Evolutionary conservation across 2,113 vertebrate species (phyloP), one percentile per base, ranked within the genome.

Genomic region (Cettia cetti): DNA sequence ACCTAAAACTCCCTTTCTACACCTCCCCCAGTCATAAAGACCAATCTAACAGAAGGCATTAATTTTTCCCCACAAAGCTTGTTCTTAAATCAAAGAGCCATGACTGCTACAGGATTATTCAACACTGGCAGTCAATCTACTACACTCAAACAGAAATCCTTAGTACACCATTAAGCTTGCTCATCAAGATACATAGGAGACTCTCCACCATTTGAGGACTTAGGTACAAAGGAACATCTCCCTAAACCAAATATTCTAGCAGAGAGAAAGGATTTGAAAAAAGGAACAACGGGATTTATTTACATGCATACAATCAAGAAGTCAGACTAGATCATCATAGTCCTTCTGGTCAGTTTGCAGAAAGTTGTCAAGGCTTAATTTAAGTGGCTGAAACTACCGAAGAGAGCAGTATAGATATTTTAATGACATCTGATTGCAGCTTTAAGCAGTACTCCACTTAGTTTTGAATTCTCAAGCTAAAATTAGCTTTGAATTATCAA

Each of bases 331-430:
- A 66, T 56, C 33, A 56, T 59, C 52, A 52, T 39, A 84, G 56
- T 39, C 47, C 9, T 76, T 59, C 71, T 28, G 15, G n/a, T 81
- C 91, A 94, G 31, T 83, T 54, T 81, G 47, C 23, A 81, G 49
- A 57, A 76, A 76, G 64, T 77, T 92, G 37, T 77, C 52, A 65
- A 56, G 59, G 40, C 18, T 88, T 85, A 85, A 50, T 81, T 86
- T 81, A 63, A 0, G 0, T 20, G 44, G 53, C 27, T 88, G 60
- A 92, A 92, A 83, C 44, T 63, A 66, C 54, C 0, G 0, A 3
- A 7, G 33, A 69, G 23, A 91, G 42, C 31, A 75, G 71, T 23
- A 61, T 15, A 61, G n/a, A 37, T 56, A 44, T 84, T 85, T 26
- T 44, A 80, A 69, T 35, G 11, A 70, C 37, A 74, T 60, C 23